Evolutionary conservation across 2,888 invertebrate genomes (phyloP), one percentile per base, ranked within the genome.

Genomic region (Pachymerium ferrugineum): DNA sequence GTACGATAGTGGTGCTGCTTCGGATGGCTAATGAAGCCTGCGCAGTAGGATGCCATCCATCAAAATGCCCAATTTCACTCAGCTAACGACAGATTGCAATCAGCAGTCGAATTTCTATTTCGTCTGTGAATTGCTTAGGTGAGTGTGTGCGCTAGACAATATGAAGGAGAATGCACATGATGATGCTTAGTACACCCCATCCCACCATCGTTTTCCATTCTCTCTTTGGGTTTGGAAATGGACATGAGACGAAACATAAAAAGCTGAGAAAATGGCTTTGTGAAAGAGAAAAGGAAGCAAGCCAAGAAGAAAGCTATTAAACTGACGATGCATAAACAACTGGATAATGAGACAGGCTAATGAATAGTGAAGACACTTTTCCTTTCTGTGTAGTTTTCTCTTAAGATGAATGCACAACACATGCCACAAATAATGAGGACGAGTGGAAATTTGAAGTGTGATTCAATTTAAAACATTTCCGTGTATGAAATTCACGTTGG

Each of bases 221-320:
- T n/a, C n/a, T n/a, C n/a, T n/a, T n/a, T n/a, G n/a, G n/a, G n/a
- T n/a, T n/a, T n/a, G n/a, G 22, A 54, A 54, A 54, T 54, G 47
- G 47, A 54, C 47, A 54, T 54, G 47, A 54, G 47, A 54, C 47
- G 19, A 54, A 54, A 54, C 47, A 54, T 54, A 54, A 54, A 54
- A 54, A 54, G 47, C 47, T n/a, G 47, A 54, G 47, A 54, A 54
- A 54, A 54, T 54, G 47, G 47, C 47, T 54, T 54, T 54, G 47
- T 54, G 47, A 54, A 54, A 54, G 47, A 54, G 47, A 54, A 54
- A 54, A 54, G 47, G 47, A 54, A 54, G 47, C 47, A 22, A 54
- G 47, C 47, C 47, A 54, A 54, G 47, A 54, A 54, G 47, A 54
- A 54, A 54, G n/a, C 47, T 54, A 54, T 54, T 54, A 54, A 54